Base-by-base conservation (phyloP, 2,113 vertebrate genomes). In the Scalopus aquaticus region DNA sequence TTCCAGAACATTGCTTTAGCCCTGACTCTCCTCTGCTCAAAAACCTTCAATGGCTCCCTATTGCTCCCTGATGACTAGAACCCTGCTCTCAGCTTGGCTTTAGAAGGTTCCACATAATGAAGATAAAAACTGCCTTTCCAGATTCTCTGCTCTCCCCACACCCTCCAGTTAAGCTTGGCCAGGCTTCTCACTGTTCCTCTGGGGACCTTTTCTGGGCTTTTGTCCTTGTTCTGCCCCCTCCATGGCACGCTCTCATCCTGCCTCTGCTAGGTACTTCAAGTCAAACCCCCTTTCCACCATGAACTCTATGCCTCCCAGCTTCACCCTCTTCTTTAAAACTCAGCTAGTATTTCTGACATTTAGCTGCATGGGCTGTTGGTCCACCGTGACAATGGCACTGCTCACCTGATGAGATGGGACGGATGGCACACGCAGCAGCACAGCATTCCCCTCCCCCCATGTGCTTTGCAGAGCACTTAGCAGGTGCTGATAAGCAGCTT, bases 401-500 rank as follows among this genome's bases (percentile, higher is more conserved):
- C 30, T 44, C 35, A 87, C 37, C 51, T 64, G 44, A 10, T n/a
- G 30, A 77, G 72, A 60, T 24, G 5, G 6, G n/a, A 9, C n/a
- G 39, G 26, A 44, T 44, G 20, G 26, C 19, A 35, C 44, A n/a
- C n/a, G 51, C 6, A 20, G 51, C 26, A 54, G 12, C 37, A 1
- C 4, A 35, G 39, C 83, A 6, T 37, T 44, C 80, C 20, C 67
- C 44, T 60, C 73, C 51, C 54, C 2, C 1, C 44, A 49, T 7
- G 28, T n/a, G 9, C 65, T n/a, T 87, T 13, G 56, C 60, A 86
- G 87, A 94, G 73, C 39, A 17, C 24, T 85, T 56, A 81, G 30
- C 17, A 65, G 90, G 20, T 62, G n/a, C 51, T 60, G 44, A 28
- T 6, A n/a, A 84, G 42, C 60, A 95, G 78, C 26, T 22, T 2